Percentiles rank a stretch among this genome's conserved stretches.
These are phyloP conservation scores for Bemisia tabaci DNA, from an alignment of 1,140 invertebrate species.

Conservation along the genomic window DNA sequence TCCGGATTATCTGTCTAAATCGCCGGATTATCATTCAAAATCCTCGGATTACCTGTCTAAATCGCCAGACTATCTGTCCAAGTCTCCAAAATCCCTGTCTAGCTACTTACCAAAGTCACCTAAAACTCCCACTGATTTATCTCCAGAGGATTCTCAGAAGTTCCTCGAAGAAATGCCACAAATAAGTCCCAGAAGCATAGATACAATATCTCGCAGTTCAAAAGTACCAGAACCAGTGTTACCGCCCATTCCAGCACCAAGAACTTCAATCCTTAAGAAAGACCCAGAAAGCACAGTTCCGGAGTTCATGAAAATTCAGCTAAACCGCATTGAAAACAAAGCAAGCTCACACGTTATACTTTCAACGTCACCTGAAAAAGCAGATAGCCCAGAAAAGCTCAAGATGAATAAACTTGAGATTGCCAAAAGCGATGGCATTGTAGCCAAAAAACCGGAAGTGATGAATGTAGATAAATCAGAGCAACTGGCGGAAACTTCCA, in stretches of 20 bases:
- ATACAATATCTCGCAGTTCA: not conserved
- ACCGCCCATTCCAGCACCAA: slow-evolving; percentile 4
- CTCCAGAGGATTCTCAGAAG: not conserved
- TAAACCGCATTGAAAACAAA: not conserved
- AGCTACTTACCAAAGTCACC: not conserved
- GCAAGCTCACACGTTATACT: not conserved
- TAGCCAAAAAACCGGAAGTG: not conserved
- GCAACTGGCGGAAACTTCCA: not conserved
- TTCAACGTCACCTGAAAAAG: not conserved
- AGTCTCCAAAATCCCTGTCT: not conserved
- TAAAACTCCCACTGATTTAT: not conserved
- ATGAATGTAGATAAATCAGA: not conserved
- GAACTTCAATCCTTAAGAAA: slow-evolving; percentile 4
- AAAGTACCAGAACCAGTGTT: not conserved
- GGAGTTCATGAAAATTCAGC: slow-evolving; percentile 8
- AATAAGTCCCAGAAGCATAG: not conserved
- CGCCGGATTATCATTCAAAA: no score
- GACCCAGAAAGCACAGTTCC: not conserved
- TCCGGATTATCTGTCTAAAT: no score
- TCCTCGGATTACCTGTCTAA: not conserved
- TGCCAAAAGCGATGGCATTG: not conserved
- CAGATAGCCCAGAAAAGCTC: not conserved
- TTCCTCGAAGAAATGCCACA: not conserved
- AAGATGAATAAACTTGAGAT: not conserved
- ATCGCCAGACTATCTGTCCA: not conserved